A percentile compares a stretch with the other conserved stretches of the same genome.
These are phyloP conservation scores for Cosmopolites sordidus DNA, from an alignment of 2,888 invertebrate genomes.

Conservation along the genomic window DNA sequence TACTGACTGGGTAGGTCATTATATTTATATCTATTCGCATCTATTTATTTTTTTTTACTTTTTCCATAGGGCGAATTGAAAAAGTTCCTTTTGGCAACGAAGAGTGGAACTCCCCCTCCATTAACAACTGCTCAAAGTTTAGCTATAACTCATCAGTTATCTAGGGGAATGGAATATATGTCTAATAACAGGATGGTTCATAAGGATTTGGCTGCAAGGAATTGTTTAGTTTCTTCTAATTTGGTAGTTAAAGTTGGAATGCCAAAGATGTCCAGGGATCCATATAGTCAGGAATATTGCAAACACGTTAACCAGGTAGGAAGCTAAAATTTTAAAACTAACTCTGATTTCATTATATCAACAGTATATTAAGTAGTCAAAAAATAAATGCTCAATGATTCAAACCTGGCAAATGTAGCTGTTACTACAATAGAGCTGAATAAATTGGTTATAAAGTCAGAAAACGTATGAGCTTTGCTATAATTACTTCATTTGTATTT, in stretches of 20 bases:
- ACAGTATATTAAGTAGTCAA: too few species aligned
- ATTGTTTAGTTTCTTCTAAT: slow-evolving; percentile 81
- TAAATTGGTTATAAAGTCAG: neutral
- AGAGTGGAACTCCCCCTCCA: slow-evolving; percentile 54
- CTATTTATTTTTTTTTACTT: neutral
- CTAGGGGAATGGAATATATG: slow-evolving; percentile 75
- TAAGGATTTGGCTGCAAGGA: slow-evolving; percentile 86
- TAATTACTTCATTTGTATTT: too few species aligned
- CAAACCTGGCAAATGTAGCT: too few species aligned
- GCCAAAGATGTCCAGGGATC: slow-evolving; percentile 75
- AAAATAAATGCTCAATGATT: too few species aligned
- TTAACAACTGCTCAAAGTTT: slow-evolving; percentile 65
- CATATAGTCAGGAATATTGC: slow-evolving; percentile 86
- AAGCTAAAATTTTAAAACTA: too few species aligned
- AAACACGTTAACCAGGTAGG: slow-evolving; percentile 72
- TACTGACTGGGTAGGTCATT: slow-evolving; percentile 79
- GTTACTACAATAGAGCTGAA: neutral
- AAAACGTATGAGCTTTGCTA: too few species aligned
- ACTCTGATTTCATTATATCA: too few species aligned
- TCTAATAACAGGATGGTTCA: slow-evolving; percentile 76
- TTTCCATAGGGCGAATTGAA: slow-evolving; percentile 80
- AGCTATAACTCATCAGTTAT: slow-evolving; percentile 70
- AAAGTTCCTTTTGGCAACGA: slow-evolving; percentile 74
- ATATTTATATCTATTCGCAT: neutral
- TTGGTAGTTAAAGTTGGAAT: slow-evolving; percentile 79